These are phyloP conservation scores for Cheirogaleus major DNA, from an alignment of 2,797 vertebrate genomes.

Conservation along the genomic window DNA sequence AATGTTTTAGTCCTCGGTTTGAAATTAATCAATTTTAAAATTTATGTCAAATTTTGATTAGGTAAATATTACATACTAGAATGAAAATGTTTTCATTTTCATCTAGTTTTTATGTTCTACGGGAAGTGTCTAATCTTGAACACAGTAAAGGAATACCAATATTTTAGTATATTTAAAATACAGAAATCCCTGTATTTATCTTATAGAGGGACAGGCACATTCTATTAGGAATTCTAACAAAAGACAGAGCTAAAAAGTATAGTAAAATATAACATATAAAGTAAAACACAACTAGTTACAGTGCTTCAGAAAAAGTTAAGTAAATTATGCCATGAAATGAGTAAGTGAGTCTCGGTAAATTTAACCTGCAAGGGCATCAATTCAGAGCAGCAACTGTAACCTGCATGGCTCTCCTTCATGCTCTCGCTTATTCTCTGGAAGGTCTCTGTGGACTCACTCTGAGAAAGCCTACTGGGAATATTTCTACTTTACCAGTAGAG, in stretches of 20 bases:
- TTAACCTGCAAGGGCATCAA: background rate
- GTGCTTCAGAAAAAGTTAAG: background rate
- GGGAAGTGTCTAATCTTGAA: background rate
- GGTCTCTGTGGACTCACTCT: background rate
- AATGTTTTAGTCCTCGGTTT: background rate
- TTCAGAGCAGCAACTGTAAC: background rate
- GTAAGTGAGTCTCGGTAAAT: background rate
- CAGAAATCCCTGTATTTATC: background rate
- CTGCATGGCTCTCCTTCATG: background rate
- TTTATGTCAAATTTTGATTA: conserved; percentile 20
- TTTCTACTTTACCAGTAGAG: conserved; percentile 50
- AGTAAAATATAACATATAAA: background rate
- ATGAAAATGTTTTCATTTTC: conserved; percentile 9
- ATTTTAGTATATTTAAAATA: background rate
- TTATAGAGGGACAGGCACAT: background rate
- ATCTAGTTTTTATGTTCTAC: background rate
- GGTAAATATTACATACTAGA: background rate
- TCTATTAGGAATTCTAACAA: background rate
- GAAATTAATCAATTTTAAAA: conserved; percentile 3
- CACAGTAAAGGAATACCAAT: background rate
- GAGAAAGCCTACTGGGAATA: background rate
- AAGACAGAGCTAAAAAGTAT: background rate
- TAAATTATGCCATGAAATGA: background rate
- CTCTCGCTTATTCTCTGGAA: background rate
- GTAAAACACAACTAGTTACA: background rate